Evolutionary conservation across 2,797 vertebrate species (phyloP).

Genomic region (Cirrhinus mrigala): DNA sequence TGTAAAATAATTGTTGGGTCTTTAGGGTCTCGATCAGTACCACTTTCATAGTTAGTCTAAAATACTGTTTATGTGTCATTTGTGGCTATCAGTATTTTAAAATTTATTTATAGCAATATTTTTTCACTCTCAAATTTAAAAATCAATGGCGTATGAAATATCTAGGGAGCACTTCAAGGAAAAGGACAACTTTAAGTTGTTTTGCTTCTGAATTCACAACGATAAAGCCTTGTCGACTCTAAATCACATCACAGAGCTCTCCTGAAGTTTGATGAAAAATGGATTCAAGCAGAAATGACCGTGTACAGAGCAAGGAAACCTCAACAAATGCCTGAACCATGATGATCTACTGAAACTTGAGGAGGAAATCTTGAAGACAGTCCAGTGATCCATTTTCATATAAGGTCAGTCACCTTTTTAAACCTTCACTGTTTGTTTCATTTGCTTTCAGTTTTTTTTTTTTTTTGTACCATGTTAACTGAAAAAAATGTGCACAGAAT

Average conservation of each 20-base stretch:
- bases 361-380: slow-evolving; percentile 45
- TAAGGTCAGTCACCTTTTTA: slow-evolving; percentile 69
- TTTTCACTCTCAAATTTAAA: slow-evolving; percentile 20
- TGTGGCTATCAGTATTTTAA: slow-evolving; percentile 19
- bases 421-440: neutral
- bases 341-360: slow-evolving; percentile 46
- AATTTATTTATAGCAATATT: neutral
- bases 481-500: neutral
- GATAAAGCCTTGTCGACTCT: slow-evolving; percentile 15
- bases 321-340: neutral
- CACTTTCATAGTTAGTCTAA: neutral
- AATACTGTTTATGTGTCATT: slow-evolving; percentile 15
- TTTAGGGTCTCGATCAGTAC: neutral
- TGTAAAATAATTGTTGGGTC: neutral
- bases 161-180: neutral
- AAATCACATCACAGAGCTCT: neutral
- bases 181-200: neutral
- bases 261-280: neutral
- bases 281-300: slow-evolving; percentile 6
- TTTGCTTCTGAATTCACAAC: slow-evolving; percentile 22
- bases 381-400: slow-evolving; percentile 22
- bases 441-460: neutral
- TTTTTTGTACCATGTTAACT: no score
- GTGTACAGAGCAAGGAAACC: slow-evolving; percentile 14
- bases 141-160: slow-evolving; percentile 1